These are phyloP conservation scores for Syngnathoides biaculeatus DNA, from an alignment of 2,113 vertebrate genomes.

Conservation along the genomic window DNA sequence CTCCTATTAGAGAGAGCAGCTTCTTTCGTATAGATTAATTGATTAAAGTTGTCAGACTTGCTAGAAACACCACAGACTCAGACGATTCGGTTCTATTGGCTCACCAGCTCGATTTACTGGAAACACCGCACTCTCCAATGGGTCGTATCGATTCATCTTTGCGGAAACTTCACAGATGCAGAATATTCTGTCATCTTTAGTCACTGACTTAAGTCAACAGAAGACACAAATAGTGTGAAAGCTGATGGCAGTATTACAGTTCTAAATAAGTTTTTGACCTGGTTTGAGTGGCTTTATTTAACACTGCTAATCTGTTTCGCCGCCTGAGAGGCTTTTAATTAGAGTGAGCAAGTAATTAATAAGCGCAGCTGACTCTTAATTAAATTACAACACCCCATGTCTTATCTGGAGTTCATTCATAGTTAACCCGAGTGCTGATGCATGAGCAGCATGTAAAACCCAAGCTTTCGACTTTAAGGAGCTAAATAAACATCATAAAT, in stretches of 20 bases:
- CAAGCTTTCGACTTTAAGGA: neutral
- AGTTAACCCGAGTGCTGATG: neutral
- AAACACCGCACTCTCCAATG: too few relatives aligned
- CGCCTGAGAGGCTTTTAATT: neutral
- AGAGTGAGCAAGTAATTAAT: neutral
- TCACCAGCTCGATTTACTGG: too few relatives aligned
- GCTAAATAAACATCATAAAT: neutral
- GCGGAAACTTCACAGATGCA: too few relatives aligned
- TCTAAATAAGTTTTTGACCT: neutral
- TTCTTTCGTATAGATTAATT: too few relatives aligned
- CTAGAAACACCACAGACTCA: too few relatives aligned
- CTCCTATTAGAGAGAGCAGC: too few relatives aligned
- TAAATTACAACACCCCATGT: neutral
- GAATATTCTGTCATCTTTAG: neutral
- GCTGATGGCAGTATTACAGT: neutral
- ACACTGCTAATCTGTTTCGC: neutral
- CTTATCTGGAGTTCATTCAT: neutral
- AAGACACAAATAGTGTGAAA: neutral
- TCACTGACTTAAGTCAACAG: neutral
- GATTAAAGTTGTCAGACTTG: too few relatives aligned
- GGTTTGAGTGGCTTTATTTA: constrained; percentile 3
- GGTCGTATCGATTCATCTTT: too few relatives aligned
- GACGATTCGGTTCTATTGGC: too few relatives aligned
- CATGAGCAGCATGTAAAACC: neutral
- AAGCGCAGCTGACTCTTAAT: neutral